Evolutionary conservation across 2,113 vertebrate genomes (phyloP).

Genomic region (Coptodon bakossiorum): DNA sequence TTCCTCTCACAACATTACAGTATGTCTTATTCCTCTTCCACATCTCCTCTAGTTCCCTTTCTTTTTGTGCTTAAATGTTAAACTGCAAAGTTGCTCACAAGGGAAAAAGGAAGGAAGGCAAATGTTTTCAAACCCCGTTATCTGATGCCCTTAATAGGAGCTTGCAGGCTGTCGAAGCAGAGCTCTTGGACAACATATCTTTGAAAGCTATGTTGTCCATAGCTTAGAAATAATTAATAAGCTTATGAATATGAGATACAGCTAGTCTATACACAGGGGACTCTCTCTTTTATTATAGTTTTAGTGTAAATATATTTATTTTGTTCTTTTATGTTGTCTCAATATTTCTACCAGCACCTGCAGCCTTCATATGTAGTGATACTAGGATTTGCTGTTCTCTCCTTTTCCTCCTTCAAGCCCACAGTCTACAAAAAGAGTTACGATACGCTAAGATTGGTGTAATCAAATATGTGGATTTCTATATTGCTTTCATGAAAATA

Average conservation of each 20-base stretch:
- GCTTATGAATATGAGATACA: slow-evolving; percentile 30
- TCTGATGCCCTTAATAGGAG: not conserved
- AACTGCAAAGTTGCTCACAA: not conserved
- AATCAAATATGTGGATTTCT: slow-evolving; percentile 25
- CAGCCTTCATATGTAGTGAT: not conserved
- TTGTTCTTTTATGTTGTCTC: not conserved
- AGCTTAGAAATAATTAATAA: slow-evolving; percentile 48
- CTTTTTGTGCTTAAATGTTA: not conserved
- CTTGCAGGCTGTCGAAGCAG: not conserved
- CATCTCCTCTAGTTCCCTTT: not conserved
- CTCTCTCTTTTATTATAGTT: not conserved
- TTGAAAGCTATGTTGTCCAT: not conserved
- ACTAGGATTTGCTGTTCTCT: not conserved
- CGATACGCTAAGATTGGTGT: not conserved
- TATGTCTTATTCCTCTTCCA: not conserved
- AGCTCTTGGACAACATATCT: not conserved
- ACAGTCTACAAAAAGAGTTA: slow-evolving; percentile 1
- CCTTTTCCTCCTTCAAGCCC: not conserved
- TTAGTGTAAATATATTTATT: slow-evolving; percentile 16
- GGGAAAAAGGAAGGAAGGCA: not conserved
- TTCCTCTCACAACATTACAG: not conserved
- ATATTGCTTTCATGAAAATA: slow-evolving; percentile 27
- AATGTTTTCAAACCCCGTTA: not conserved
- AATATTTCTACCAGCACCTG: not conserved
- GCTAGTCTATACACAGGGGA: not conserved